Percentiles rank a stretch among this genome's conserved stretches.
Conservation (phyloP, 2,888 invertebrate genomes). For the Mimumesa dahlbomi region DNA sequence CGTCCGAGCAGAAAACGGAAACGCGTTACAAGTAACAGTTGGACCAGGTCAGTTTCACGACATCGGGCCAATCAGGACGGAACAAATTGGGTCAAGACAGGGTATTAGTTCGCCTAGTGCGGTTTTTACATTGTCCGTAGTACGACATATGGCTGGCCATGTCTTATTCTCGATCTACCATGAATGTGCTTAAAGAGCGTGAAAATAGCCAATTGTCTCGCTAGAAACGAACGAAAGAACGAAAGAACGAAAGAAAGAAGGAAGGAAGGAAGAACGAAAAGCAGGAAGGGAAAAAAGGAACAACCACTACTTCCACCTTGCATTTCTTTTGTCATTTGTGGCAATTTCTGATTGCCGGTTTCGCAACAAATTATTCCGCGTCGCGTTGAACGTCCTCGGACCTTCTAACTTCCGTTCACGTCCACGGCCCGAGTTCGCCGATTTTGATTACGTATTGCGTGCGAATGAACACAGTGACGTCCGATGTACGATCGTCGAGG, state of each 20-base stretch:
- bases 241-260: slow-evolving; percentile 16
- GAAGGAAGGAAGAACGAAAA: slow-evolving; percentile 12
- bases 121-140: slow-evolving; percentile 43
- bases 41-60: slow-evolving; percentile 63
- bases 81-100: slow-evolving; percentile 65
- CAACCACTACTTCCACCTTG: not conserved
- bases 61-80: slow-evolving; percentile 58
- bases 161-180: slow-evolving; percentile 25
- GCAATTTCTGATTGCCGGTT: slow-evolving; percentile 23
- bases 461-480: too few relatives aligned
- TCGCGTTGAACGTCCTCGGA: not conserved
- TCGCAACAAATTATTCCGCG: slow-evolving; percentile 5
- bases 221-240: slow-evolving; percentile 17
- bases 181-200: slow-evolving; percentile 48
- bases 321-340: slow-evolving; percentile 2
- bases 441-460: too few relatives aligned
- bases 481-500: too few relatives aligned
- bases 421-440: too few relatives aligned
- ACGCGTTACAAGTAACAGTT: slow-evolving; percentile 23
- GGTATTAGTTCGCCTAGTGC: slow-evolving; percentile 41
- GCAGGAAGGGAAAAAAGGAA: slow-evolving; percentile 1
- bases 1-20: not conserved
- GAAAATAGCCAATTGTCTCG: slow-evolving; percentile 30
- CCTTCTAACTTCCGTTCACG: too few relatives aligned
- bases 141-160: slow-evolving; percentile 55